A percentile compares a stretch with the other conserved stretches of the same genome.
Conservation (phyloP, 2,888 invertebrate genomes). For the Heteromyza rotundicornis region DNA sequence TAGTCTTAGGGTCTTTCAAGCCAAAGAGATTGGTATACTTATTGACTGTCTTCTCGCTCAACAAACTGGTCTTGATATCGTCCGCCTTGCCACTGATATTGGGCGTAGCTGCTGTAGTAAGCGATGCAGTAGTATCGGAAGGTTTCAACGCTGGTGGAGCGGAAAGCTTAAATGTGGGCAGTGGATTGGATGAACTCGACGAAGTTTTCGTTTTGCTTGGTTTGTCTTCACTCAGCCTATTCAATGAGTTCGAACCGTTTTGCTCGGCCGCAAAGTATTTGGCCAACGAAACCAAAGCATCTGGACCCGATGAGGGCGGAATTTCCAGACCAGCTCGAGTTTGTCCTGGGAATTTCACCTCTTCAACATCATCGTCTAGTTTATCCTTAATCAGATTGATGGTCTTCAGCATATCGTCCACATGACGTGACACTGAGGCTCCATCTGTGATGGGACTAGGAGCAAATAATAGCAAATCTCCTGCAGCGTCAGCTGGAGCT, state of each 20-base stretch:
- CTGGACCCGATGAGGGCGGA: slow-evolving; percentile 77
- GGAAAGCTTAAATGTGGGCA: slow-evolving; percentile 20
- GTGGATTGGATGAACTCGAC: slow-evolving; percentile 28
- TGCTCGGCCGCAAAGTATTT: slow-evolving; percentile 74
- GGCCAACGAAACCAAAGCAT: slow-evolving; percentile 78
- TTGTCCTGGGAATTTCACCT: slow-evolving; percentile 63
- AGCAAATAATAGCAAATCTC: slow-evolving; percentile 46
- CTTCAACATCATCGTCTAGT: slow-evolving; percentile 53
- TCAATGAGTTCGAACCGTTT: slow-evolving; percentile 51
- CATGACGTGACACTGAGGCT: slow-evolving; percentile 68
- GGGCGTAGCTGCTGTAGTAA: slow-evolving; percentile 46
- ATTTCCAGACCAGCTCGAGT: slow-evolving; percentile 71
- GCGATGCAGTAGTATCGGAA: slow-evolving; percentile 43
- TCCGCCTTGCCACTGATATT: slow-evolving; percentile 60
- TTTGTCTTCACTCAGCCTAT: slow-evolving; percentile 14
- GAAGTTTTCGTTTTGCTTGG: slow-evolving; percentile 29
- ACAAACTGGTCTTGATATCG: slow-evolving; percentile 67
- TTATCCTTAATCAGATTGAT: slow-evolving; percentile 68
- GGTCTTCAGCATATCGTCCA: slow-evolving; percentile 74
- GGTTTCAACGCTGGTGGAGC: slow-evolving; percentile 35
- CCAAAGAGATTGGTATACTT: slow-evolving; percentile 57
- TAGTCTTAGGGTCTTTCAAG: slow-evolving; percentile 36
- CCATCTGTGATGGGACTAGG: slow-evolving; percentile 44
- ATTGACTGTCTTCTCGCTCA: slow-evolving; percentile 66
- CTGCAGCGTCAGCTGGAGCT: slow-evolving; percentile 37